A percentile compares a stretch with the other conserved stretches of the same genome.
phyloP scores from a whole-genome alignment of 2,797 vertebrate genomes.

The Chelmon rostratus region DNA sequence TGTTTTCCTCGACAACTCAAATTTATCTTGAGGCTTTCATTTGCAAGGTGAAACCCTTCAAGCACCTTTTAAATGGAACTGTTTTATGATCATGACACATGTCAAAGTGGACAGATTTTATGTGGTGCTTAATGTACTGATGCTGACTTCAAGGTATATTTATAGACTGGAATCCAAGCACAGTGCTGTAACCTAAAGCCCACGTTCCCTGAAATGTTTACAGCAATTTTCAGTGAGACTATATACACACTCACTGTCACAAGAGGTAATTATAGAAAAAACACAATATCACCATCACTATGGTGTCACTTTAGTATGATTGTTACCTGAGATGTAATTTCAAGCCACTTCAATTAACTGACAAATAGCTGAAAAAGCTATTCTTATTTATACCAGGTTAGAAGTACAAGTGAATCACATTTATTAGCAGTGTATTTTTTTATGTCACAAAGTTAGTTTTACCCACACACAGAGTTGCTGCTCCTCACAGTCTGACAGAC shows the following conservation, averaged over 20 bases:
- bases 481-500: neutral
- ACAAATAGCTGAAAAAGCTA: neutral
- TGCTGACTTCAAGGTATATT: constrained; percentile 13
- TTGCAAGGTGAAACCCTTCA: constrained; percentile 5
- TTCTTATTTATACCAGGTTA: no score
- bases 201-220: constrained; percentile 5
- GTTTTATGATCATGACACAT: constrained; percentile 13
- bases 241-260: neutral
- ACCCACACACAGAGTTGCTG: neutral
- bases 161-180: neutral
- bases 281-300: neutral
- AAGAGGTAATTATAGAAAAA: neutral
- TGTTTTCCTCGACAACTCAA: constrained; percentile 16
- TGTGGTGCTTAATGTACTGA: constrained; percentile 12
- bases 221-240: neutral
- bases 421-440: neutral
- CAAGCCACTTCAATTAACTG: neutral
- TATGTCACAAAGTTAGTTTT: no score
- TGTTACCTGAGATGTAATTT: neutral
- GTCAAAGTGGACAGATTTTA: constrained; percentile 14
- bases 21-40: neutral
- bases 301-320: neutral
- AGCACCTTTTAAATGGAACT: neutral
- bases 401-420: neutral
- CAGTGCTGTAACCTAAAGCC: neutral